Conservation (phyloP, 2,113 vertebrate species). For the Etia nguti region DNA sequence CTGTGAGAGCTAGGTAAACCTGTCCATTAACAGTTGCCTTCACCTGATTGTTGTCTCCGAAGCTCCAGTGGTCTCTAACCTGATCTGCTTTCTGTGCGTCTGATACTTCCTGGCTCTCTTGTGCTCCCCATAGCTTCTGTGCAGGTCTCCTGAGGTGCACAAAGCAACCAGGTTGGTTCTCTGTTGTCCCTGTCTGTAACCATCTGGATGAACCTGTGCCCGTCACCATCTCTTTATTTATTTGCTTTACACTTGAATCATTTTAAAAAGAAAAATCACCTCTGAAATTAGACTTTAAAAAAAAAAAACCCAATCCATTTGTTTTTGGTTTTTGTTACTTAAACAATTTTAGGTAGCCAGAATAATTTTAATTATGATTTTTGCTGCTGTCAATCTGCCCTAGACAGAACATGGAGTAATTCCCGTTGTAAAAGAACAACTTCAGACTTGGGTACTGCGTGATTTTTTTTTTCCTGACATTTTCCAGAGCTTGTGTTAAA, state of each 20-base stretch:
- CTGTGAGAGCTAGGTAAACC: background rate
- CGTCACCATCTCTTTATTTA: background rate
- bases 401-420: background rate
- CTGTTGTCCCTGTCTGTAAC: background rate
- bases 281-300: background rate
- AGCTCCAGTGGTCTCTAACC: background rate
- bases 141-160: background rate
- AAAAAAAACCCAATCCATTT: background rate
- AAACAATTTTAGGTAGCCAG: background rate
- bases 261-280: background rate
- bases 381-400: background rate
- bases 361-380: background rate
- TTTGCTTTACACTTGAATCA: background rate
- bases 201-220: background rate
- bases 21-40: background rate
- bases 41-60: background rate
- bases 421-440: background rate
- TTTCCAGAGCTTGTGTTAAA: background rate
- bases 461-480: background rate
- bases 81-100: background rate
- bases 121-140: background rate
- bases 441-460: accelerated
- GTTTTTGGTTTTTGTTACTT: background rate
- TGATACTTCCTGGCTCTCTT: background rate
- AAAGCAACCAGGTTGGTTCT: background rate